Conservation (phyloP, 2,113 vertebrate species). For the Hipposideros armiger region DNA sequence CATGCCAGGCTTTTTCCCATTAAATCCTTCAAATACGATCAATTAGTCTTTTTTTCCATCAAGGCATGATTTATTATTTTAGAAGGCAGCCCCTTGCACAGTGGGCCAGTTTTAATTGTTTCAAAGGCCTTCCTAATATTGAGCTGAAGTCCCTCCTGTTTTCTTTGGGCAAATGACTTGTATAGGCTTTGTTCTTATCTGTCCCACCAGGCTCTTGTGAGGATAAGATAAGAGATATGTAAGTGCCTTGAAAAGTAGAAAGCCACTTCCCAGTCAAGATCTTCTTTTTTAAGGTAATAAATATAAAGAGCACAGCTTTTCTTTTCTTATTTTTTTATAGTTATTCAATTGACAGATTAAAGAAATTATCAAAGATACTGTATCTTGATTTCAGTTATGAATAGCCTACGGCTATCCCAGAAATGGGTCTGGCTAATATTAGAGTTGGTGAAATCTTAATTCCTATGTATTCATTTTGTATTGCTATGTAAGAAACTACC, state of each 20-base stretch:
- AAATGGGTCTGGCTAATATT: neutral
- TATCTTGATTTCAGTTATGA: constrained; percentile 21
- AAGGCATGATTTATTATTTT: neutral
- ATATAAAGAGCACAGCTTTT: constrained; percentile 37
- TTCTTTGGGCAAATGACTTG: neutral
- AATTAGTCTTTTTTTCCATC: neutral
- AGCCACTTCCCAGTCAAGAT: neutral
- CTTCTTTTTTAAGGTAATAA: constrained; percentile 55
- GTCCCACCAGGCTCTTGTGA: neutral
- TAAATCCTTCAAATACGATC: neutral
- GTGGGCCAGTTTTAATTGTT: neutral
- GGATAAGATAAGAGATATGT: constrained; percentile 10
- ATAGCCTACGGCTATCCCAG: neutral
- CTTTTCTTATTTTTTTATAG: neutral
- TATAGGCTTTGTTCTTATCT: neutral
- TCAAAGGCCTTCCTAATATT: neutral
- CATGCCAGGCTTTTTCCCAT: neutral
- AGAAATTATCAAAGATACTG: neutral
- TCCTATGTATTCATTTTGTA: constrained; percentile 32
- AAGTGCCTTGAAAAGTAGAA: neutral
- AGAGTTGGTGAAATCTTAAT: neutral
- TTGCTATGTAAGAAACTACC: neutral
- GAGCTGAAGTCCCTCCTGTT: neutral
- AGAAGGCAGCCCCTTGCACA: neutral
- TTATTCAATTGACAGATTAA: constrained; percentile 34